These are phyloP conservation scores for Drosophila borealis DNA, from an alignment of 2,888 invertebrate species.

Conservation along the genomic window DNA sequence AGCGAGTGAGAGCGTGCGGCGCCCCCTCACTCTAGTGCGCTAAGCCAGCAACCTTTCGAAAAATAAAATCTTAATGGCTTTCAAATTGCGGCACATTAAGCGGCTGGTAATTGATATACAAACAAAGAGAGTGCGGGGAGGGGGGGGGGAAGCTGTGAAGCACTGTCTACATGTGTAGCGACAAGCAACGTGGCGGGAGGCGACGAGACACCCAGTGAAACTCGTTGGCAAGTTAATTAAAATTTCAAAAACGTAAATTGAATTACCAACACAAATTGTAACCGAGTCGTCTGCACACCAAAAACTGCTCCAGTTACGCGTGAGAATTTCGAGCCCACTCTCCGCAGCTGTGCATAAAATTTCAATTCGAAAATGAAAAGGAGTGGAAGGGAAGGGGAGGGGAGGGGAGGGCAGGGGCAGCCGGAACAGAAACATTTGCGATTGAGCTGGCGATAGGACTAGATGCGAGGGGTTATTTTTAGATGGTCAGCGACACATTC, in stretches of 20 bases:
- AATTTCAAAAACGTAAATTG: conserved; percentile 82
- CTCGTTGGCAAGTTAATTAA: conserved; percentile 76
- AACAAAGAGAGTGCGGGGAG: conserved; percentile 31
- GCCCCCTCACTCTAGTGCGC: background rate
- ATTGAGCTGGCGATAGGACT: background rate
- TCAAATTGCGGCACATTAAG: conserved; percentile 79
- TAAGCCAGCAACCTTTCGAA: conserved; percentile 23
- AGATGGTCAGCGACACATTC: conserved; percentile 55
- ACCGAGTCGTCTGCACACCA: conserved; percentile 42
- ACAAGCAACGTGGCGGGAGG: conserved; percentile 11
- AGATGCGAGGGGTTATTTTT: background rate
- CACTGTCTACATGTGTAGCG: conserved; percentile 35
- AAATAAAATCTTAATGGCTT: conserved; percentile 71
- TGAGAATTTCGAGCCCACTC: conserved; percentile 75
- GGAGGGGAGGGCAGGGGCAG: background rate
- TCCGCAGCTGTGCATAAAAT: conserved; percentile 74
- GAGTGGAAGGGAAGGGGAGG: background rate
- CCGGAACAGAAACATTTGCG: conserved; percentile 1
- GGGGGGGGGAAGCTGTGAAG: conserved; percentile 3
- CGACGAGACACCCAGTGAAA: conserved; percentile 52
- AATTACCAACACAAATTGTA: conserved; percentile 79
- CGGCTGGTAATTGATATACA: conserved; percentile 65
- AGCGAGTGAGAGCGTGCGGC: conserved; percentile 41
- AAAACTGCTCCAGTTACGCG: conserved; percentile 82
- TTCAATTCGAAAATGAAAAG: conserved; percentile 70